These are phyloP conservation scores for Benthosema pterotum DNA, from an alignment of 2,797 vertebrate species.

Conservation along the genomic window DNA sequence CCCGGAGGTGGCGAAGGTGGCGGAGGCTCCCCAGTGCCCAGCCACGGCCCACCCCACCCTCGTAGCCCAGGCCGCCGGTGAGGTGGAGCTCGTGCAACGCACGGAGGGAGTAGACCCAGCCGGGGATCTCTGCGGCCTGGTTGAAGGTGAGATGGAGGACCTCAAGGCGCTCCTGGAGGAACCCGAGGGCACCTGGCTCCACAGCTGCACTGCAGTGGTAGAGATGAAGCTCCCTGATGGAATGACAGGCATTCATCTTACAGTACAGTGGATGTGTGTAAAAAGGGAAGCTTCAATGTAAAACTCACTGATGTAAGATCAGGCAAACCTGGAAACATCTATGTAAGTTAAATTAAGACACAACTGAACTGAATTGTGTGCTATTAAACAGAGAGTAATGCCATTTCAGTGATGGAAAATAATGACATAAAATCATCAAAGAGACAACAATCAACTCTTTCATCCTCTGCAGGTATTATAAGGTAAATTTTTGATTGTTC, in stretches of 20 bases:
- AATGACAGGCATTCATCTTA: neutral
- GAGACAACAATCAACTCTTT: too few species aligned
- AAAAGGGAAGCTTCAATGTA: neutral
- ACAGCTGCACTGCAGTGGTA: constrained; percentile 76
- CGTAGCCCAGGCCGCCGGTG: constrained; percentile 68
- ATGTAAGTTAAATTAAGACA: too few species aligned
- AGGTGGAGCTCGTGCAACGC: constrained; percentile 81
- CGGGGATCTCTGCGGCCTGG: constrained; percentile 75
- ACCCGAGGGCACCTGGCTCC: constrained; percentile 71
- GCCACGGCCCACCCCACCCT: constrained; percentile 70
- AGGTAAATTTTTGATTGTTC: too few species aligned
- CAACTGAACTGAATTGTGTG: too few species aligned
- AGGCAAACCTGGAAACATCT: too few species aligned
- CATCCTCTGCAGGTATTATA: too few species aligned
- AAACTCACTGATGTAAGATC: too few species aligned
- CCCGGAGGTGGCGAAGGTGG: constrained; percentile 71
- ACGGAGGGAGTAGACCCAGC: constrained; percentile 78
- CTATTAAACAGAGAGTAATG: too few species aligned
- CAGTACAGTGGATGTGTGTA: neutral
- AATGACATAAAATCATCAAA: too few species aligned
- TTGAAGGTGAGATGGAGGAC: constrained; percentile 79
- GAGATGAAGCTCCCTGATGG: constrained; percentile 79
- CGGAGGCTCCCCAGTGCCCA: constrained; percentile 75
- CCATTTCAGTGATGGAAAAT: too few species aligned
- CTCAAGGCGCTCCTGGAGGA: constrained; percentile 78